These are phyloP conservation scores for Channa striata DNA, from an alignment of 2,797 vertebrate species.

Conservation along the genomic window DNA sequence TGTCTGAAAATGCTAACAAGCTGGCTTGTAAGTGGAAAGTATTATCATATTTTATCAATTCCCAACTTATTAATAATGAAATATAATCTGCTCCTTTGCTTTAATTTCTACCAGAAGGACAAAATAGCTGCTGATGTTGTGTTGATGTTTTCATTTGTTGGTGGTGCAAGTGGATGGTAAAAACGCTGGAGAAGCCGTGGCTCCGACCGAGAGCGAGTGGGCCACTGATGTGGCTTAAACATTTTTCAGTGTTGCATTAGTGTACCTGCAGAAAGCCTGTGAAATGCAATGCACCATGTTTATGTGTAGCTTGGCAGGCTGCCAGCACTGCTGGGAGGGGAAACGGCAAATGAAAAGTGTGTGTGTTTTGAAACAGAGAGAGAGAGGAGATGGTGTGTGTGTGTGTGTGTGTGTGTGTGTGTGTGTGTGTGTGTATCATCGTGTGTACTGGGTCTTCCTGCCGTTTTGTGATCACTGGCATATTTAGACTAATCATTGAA, in stretches of 20 bases:
- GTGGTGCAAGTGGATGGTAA: conserved; percentile 29
- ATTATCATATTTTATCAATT: conserved; percentile 15
- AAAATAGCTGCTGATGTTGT: conserved; percentile 9
- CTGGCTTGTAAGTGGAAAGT: conserved; percentile 9
- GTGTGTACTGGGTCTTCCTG: conserved; percentile 59
- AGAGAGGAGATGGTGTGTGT: conserved; percentile 21
- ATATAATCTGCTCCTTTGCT: conserved; percentile 15
- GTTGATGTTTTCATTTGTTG: background rate
- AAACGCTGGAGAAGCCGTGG: conserved; percentile 21
- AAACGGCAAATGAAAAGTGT: conserved; percentile 59
- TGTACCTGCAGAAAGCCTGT: conserved; percentile 73
- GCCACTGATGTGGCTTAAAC: conserved; percentile 64
- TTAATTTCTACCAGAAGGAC: conserved; percentile 8
- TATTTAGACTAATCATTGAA: conserved; percentile 78
- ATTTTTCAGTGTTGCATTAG: conserved; percentile 67
- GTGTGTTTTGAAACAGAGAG: conserved; percentile 41
- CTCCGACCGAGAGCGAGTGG: conserved; percentile 25
- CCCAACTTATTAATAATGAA: conserved; percentile 30
- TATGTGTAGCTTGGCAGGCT: conserved; percentile 74
- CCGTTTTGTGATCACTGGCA: conserved; percentile 72
- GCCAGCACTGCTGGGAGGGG: conserved; percentile 59
- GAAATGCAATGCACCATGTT: conserved; percentile 73
- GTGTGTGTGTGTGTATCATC: conserved; percentile 19
- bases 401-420: conserved; percentile 34
- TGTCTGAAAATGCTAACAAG: conserved; percentile 7